Conservation (phyloP, 2,797 vertebrate genomes). For the Bradypus variegatus region DNA sequence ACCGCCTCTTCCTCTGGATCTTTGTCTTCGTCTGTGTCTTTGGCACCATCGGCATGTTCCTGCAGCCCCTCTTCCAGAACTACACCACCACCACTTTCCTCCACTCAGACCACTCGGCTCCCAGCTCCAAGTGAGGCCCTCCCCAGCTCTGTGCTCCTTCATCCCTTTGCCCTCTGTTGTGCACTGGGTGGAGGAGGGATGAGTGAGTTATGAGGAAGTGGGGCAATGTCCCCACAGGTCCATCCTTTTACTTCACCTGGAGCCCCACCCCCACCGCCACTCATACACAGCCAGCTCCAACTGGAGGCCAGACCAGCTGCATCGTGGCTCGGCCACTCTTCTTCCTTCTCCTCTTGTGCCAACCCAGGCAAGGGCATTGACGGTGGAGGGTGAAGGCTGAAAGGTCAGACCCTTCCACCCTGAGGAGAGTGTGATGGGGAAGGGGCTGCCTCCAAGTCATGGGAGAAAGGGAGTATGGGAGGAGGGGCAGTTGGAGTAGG, state of each 20-base stretch:
- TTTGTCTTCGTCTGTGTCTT: constrained; percentile 95
- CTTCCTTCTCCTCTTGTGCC: neutral
- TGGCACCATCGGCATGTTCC: constrained; percentile 94
- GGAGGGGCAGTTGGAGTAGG: neutral
- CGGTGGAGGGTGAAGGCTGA: neutral
- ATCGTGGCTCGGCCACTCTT: neutral
- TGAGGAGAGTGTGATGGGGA: neutral
- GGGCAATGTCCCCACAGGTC: neutral
- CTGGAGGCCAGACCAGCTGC: neutral
- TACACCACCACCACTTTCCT: constrained; percentile 82
- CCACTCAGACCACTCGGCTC: constrained; percentile 67
- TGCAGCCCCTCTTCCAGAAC: constrained; percentile 97
- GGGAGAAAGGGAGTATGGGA: neutral
- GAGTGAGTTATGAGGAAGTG: neutral
- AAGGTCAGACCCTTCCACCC: neutral
- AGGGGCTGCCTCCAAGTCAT: neutral
- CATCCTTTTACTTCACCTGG: neutral
- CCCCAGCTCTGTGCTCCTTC: neutral
- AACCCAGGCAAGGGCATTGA: too few relatives aligned
- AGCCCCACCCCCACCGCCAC: neutral
- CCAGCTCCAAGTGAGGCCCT: constrained; percentile 69
- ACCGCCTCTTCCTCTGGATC: constrained; percentile 97
- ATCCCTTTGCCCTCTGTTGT: neutral
- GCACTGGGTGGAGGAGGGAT: neutral
- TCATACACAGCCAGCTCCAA: neutral